phyloP scores from a whole-genome alignment of 2,113 vertebrate genomes.

The Pelusios castaneus region DNA sequence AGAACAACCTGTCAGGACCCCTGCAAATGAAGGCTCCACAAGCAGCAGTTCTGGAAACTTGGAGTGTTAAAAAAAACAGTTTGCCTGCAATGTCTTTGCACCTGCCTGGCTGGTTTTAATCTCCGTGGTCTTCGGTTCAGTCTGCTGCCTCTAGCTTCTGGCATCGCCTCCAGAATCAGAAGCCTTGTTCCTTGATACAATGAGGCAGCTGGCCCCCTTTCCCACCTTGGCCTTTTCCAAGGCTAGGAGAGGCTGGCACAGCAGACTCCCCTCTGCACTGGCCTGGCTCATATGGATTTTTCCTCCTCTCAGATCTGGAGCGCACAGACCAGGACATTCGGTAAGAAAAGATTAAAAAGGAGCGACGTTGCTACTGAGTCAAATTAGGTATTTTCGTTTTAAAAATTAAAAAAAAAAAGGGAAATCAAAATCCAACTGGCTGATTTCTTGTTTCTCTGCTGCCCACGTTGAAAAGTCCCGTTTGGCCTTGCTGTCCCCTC shows the following conservation, averaged over 20 bases:
- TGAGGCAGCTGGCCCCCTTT: not conserved
- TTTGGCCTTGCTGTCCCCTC: slow-evolving; percentile 73
- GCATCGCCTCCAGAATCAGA: not conserved
- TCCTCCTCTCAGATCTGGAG: slow-evolving; percentile 47
- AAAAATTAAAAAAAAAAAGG: slow-evolving; percentile 44
- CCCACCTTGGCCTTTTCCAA: not conserved
- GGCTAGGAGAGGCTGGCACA: not conserved
- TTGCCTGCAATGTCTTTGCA: not conserved
- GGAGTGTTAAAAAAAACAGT: slow-evolving; percentile 9
- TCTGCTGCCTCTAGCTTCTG: not conserved
- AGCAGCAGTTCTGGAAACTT: slow-evolving; percentile 35
- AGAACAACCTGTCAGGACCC: slow-evolving; percentile 71
- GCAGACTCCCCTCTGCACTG: not conserved
- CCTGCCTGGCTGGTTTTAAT: not conserved
- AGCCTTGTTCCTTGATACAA: not conserved
- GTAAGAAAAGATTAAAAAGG: slow-evolving; percentile 79
- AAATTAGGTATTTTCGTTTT: slow-evolving; percentile 64
- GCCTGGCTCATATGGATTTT: not conserved
- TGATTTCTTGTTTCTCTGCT: slow-evolving; percentile 49
- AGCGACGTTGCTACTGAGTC: slow-evolving; percentile 69
- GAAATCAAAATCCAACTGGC: slow-evolving; percentile 57
- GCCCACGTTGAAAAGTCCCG: slow-evolving; percentile 67
- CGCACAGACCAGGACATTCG: slow-evolving; percentile 62
- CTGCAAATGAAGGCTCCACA: slow-evolving; percentile 43
- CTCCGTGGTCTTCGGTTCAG: not conserved